A percentile compares a stretch with the other conserved stretches of the same genome.
phyloP scores from a whole-genome alignment of 2,888 invertebrate genomes.

The Stenotaenia linearis region DNA sequence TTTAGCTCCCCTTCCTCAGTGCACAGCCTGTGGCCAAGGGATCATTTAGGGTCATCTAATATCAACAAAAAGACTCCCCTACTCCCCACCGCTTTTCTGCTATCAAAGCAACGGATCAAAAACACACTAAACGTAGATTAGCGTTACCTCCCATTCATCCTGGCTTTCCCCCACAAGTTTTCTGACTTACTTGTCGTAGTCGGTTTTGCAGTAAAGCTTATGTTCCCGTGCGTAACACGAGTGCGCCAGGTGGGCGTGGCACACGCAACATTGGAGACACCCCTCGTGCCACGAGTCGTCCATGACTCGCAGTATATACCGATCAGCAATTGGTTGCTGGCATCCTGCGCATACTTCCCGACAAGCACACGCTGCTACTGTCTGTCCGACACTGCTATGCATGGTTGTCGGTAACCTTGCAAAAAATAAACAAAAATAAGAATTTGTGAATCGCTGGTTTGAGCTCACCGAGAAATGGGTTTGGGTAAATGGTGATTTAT shows the following conservation, averaged over 20 bases:
- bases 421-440: not conserved
- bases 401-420: not conserved
- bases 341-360: slow-evolving; percentile 86
- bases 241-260: slow-evolving; percentile 79
- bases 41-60: slow-evolving; percentile 27
- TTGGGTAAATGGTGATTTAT: no score
- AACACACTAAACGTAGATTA: slow-evolving; percentile 24
- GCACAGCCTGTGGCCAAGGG: slow-evolving; percentile 13
- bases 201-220: slow-evolving; percentile 92
- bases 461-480: no score
- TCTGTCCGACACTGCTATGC: slow-evolving; percentile 12
- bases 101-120: slow-evolving; percentile 26
- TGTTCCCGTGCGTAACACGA: slow-evolving; percentile 92
- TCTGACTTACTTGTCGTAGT: slow-evolving; percentile 80
- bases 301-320: slow-evolving; percentile 89
- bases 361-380: slow-evolving; percentile 30
- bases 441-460: not conserved
- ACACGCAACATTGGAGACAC: slow-evolving; percentile 91
- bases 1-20: slow-evolving; percentile 10
- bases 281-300: slow-evolving; percentile 95
- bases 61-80: slow-evolving; percentile 17
- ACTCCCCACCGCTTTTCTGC: not conserved
- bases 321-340: slow-evolving; percentile 88
- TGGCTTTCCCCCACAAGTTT: slow-evolving; percentile 2
- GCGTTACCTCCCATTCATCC: slow-evolving; percentile 6